Evolutionary conservation across 2,888 invertebrate species (phyloP).

Genomic region (Xestoiulus laeticollis): DNA sequence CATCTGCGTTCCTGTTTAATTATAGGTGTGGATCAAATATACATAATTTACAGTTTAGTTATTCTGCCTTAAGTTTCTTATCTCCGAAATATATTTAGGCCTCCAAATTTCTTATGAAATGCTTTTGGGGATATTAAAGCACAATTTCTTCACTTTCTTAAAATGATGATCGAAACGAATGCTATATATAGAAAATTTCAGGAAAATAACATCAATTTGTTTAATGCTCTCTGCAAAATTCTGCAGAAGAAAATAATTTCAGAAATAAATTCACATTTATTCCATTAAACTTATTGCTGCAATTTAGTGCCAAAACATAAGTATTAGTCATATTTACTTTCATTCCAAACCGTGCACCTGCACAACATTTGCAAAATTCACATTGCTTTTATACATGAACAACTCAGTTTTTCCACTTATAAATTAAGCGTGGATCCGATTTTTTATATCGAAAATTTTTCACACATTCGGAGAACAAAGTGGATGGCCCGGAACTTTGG

Average conservation of each 20-base stretch:
- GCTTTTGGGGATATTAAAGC: neutral
- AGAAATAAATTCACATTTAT: neutral
- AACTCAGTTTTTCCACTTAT: neutral
- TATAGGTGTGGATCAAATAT: neutral
- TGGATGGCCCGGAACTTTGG: neutral
- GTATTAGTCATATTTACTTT: neutral
- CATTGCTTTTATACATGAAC: neutral
- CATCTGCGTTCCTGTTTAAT: conserved; percentile 17
- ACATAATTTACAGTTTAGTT: neutral
- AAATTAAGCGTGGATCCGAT: neutral
- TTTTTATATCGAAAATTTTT: neutral
- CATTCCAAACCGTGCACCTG: neutral
- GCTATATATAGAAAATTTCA: neutral
- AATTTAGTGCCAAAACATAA: neutral
- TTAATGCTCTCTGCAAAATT: neutral
- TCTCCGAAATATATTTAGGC: neutral
- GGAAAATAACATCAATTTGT: neutral
- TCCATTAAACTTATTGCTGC: neutral
- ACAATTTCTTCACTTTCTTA: neutral
- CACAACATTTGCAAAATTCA: neutral
- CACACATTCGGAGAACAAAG: neutral
- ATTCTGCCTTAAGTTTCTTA: neutral
- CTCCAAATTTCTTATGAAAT: neutral
- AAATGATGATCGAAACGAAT: neutral
- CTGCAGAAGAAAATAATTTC: too few relatives aligned